Evolutionary conservation across 2,113 vertebrate species (phyloP), one percentile per base, ranked within the genome.

Genomic region (Ceuthmochares aereus): DNA sequence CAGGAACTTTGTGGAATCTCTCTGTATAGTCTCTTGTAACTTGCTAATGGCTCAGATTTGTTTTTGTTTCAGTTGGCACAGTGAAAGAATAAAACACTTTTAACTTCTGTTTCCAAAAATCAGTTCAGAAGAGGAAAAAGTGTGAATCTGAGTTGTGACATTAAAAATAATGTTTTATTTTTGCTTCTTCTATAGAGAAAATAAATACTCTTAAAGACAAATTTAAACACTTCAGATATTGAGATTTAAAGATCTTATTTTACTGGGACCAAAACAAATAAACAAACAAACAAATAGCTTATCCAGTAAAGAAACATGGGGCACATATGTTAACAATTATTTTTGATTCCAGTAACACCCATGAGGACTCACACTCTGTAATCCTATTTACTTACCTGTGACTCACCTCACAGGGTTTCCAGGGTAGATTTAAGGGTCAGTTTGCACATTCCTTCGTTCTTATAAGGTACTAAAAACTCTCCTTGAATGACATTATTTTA

Each of bases 21-120:
- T 73, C 52, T 72, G 82, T 67, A 86, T 88, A 78, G 34, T 77
- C 54, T 91, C 95, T 93, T 2, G 1, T 70, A 56, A 58, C 29
- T 77, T 74, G 18, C 42, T 88, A 74, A 63, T 56, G 23, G 78
- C 47, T 96, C 75, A 30, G 22, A 43, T 76, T 75, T 80, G 82
- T 3, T 92, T 47, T 87, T 76, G 81, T 94, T 95, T 95, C 85
- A 78, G 42, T 74, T 96, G 85, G 87, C 87, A 86, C 42, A 30
- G 67, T 14, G 23, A 77, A 88, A 88, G 52, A 1, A 4, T 34
- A 37, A 87, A 95, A 58, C 2, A 16, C 58, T 79, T 95, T 79
- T 42, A 76, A 73, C 16, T 94, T 70, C 75, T 67, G 13, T 45
- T 82, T 76, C 73, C 27, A 73, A 64, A 70, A 25, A 58, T 51